A percentile compares a stretch with the other conserved stretches of the same genome.
Conservation (phyloP, 2,797 vertebrate species). For the Champsocephalus gunnari region DNA sequence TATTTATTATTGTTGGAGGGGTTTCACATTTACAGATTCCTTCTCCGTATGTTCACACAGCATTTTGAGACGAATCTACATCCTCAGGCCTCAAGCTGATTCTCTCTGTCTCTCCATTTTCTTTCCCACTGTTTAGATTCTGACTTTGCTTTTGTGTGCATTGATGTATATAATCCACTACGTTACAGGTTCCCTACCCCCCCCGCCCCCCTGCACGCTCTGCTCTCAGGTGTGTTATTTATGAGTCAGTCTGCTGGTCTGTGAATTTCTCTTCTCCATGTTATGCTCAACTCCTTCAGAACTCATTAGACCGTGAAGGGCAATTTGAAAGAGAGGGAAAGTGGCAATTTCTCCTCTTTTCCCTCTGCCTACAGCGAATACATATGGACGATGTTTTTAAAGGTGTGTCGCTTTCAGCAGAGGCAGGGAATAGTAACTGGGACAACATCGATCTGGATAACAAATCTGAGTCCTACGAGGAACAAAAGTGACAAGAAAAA, state of each 20-base stretch:
- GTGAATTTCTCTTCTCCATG: conserved; percentile 75
- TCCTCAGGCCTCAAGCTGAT: not conserved
- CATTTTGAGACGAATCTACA: too few relatives aligned
- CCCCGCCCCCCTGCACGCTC: conserved; percentile 19
- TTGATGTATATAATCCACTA: conserved; percentile 56
- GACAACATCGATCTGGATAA: conserved; percentile 29
- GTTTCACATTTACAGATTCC: too few relatives aligned
- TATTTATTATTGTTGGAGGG: too few relatives aligned
- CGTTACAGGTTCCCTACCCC: conserved; percentile 60
- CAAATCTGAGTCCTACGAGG: not conserved
- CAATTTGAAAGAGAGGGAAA: conserved; percentile 68
- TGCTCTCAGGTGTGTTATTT: conserved; percentile 79
- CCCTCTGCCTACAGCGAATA: conserved; percentile 27
- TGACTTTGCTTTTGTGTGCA: conserved; percentile 39
- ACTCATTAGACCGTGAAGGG: conserved; percentile 82
- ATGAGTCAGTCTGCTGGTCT: conserved; percentile 72
- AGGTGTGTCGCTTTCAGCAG: conserved; percentile 27
- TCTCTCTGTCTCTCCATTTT: not conserved
- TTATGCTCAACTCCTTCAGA: conserved; percentile 77
- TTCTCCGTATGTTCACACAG: too few relatives aligned
- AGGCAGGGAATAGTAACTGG: conserved; percentile 18
- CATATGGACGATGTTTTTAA: conserved; percentile 47
- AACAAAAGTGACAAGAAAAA: conserved; percentile 21
- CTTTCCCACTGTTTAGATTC: not conserved
- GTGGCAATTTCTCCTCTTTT: conserved; percentile 51